Percentiles rank a stretch among this genome's conserved stretches.
phyloP scores from a whole-genome alignment of 2,113 vertebrate genomes.

The Rhizomys pruinosus region DNA sequence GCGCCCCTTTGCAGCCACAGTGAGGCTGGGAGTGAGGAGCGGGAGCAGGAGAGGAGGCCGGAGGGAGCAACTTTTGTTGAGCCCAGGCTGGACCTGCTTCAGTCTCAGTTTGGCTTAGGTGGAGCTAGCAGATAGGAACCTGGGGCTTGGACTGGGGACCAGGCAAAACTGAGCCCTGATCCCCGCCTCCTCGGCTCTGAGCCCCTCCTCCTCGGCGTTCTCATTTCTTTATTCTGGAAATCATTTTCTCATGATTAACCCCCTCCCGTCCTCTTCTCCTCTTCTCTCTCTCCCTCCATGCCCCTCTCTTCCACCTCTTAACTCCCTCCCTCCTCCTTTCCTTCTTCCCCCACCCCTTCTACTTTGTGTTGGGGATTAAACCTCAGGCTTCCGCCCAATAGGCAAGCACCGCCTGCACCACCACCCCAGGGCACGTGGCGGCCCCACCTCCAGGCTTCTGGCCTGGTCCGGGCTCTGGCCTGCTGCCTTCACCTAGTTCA shows the following conservation, averaged over 20 bases:
- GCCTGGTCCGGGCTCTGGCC: too few species aligned
- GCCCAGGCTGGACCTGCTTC: rapidly evolving
- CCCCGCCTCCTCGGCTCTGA: not conserved
- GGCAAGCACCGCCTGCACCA: not conserved
- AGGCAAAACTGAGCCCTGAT: not conserved
- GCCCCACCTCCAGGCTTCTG: not conserved
- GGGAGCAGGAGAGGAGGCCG: not conserved
- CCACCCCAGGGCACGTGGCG: not conserved
- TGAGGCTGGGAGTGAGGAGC: not conserved
- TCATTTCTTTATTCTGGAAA: too few species aligned
- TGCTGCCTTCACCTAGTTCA: not conserved
- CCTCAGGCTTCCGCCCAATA: too few species aligned
- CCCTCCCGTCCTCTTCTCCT: too few species aligned
- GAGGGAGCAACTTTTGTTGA: rapidly evolving
- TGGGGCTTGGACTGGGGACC: too few species aligned
- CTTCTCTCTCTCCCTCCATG: too few species aligned
- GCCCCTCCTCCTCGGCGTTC: rapidly evolving
- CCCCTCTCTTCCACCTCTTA: too few species aligned
- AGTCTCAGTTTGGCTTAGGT: not conserved
- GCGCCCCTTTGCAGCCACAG: not conserved
- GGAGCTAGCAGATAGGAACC: rapidly evolving
- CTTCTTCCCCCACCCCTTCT: too few species aligned
- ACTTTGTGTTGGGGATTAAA: not conserved
- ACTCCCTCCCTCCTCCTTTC: too few species aligned
- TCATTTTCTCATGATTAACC: too few species aligned